Base-by-base conservation (phyloP, 37 sponge, comb jelly and placozoan genomes). In the Beroe forskalii region DNA sequence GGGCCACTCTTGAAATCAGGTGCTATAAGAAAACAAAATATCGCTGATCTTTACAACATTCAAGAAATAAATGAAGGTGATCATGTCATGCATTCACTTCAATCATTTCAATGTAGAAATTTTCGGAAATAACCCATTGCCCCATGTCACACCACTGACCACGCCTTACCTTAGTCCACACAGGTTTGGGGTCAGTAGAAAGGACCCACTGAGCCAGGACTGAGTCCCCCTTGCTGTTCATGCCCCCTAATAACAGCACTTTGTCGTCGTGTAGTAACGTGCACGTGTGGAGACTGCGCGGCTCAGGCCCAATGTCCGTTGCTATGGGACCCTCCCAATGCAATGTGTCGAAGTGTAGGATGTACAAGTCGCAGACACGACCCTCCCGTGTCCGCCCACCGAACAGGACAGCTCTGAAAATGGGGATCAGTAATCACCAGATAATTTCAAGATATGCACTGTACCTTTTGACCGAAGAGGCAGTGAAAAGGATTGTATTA, bases 231-330 rank as follows among this genome's bases (percentile, higher is more conserved):
- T 41, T 44, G 6, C 55, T 38, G 30, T 80, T 44, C 86, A 80
- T 80, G 3, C 86, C 86, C 4, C 86, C 86, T 9, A 80, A 23
- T 23, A 80, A 43, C 55, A 80, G 55, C 27, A 80, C 86, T 6
- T 27, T 80, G 30, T 43, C 31, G 86, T 80, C 86, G 55, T 80
- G 86, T 44, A 80, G 86, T 1, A 32, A n/a, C 12, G 86, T 80
- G 35, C 86, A 80, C 30, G 86, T 80, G 55, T 80, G 86, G 1
- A 80, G 28, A 9, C 38, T 35, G 30, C 86, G 43, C 38, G 86
- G 48, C 55, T 80, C 55, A 25, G 86, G 86, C 3, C 86, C 86
- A 23, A 24, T 14, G 24, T 38, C 86, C 48, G 86, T 80, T 30
- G 12, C 55, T 4, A 80, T 22, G n/a, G 86, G 86, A 12, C 86